phyloP scores from a whole-genome alignment of 92 coral and sea anemone genomes.

The Zoanthus solanderi region DNA sequence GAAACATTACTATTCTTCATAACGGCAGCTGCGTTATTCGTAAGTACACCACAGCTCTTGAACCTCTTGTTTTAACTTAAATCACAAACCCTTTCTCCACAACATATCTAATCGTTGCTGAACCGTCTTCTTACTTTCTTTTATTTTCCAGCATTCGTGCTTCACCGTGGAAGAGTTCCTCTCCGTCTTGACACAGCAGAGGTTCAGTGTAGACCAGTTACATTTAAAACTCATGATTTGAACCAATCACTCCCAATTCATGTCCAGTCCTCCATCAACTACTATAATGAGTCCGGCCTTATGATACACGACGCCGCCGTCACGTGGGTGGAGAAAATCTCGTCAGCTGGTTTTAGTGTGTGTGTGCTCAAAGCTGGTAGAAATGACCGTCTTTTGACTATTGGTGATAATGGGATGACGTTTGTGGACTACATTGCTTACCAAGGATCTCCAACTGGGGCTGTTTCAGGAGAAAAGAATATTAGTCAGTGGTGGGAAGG shows the following conservation, averaged over 20 bases:
- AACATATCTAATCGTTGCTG: too few species aligned
- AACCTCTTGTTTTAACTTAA: too few species aligned
- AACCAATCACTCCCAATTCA: constrained; percentile 39
- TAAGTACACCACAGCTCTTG: background rate
- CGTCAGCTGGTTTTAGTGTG: constrained; percentile 61
- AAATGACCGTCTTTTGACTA: constrained; percentile 63
- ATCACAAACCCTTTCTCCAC: background rate
- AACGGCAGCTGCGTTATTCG: constrained; percentile 64
- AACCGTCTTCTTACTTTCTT: background rate
- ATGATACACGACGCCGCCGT: constrained; percentile 84
- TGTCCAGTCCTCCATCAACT: constrained; percentile 72
- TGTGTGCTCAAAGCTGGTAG: constrained; percentile 84
- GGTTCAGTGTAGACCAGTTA: constrained; percentile 67
- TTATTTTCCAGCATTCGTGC: constrained; percentile 66
- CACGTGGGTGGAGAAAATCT: constrained; percentile 77
- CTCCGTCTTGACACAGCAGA: constrained; percentile 71
- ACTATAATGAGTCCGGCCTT: constrained; percentile 64
- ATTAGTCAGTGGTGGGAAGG: constrained; percentile 86
- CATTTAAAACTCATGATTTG: constrained; percentile 50
- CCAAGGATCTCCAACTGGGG: constrained; percentile 77
- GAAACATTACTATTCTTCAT: constrained; percentile 35
- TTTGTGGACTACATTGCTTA: constrained; percentile 78
- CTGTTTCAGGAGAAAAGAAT: constrained; percentile 77
- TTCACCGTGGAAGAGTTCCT: constrained; percentile 75
- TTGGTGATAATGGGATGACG: constrained; percentile 77